Conservation (phyloP, 2,113 vertebrate genomes). For the Ptyas mucosa region DNA sequence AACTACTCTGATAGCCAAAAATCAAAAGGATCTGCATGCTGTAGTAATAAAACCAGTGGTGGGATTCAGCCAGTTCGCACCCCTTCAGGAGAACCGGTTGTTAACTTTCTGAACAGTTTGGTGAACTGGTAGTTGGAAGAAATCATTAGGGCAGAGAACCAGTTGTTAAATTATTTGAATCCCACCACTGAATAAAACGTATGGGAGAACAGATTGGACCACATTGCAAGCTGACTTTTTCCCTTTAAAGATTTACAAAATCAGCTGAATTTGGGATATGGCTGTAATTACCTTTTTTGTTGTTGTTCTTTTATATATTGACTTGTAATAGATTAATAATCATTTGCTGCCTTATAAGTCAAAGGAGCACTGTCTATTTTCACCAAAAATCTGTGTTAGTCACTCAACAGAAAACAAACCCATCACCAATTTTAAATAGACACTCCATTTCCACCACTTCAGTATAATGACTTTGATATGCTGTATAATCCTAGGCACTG, state of each 20-base stretch:
- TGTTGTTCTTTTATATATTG: not conserved
- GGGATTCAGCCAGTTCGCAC: too few relatives aligned
- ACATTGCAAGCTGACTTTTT: not conserved
- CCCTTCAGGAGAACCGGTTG: too few relatives aligned
- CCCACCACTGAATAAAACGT: not conserved
- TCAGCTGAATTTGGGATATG: not conserved
- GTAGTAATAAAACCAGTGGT: not conserved
- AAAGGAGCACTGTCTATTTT: not conserved
- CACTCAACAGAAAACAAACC: slow-evolving; percentile 41
- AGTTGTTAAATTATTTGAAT: too few relatives aligned
- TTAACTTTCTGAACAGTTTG: too few relatives aligned
- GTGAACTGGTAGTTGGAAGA: too few relatives aligned
- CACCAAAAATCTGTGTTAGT: slow-evolving; percentile 29
- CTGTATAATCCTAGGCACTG: slow-evolving; percentile 30
- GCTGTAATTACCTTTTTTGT: not conserved
- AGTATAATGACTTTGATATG: slow-evolving; percentile 49
- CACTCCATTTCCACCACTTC: slow-evolving; percentile 20
- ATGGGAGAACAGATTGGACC: not conserved
- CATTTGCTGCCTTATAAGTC: not conserved
- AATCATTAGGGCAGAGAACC: too few relatives aligned
- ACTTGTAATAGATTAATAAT: not conserved
- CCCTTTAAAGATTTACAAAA: not conserved
- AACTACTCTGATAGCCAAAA: not conserved
- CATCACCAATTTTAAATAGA: slow-evolving; percentile 36
- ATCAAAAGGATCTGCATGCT: not conserved